A percentile compares a stretch with the other conserved stretches of the same genome.
Evolutionary conservation across 2,113 vertebrate genomes (phyloP).

Genomic region (Mesoclemmys tuberculata): DNA sequence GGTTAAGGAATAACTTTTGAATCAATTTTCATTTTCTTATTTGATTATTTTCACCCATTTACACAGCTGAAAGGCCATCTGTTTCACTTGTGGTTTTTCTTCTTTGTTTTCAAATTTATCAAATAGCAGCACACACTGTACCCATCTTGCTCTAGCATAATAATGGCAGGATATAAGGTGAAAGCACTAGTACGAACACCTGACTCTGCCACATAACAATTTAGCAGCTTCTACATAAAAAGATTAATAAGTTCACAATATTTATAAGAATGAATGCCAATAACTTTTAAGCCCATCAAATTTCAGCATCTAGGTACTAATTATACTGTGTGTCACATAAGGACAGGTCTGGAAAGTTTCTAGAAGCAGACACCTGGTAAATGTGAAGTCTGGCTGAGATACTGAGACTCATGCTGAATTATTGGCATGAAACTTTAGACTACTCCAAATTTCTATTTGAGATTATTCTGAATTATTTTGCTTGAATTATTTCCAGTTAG

Average conservation of each 20-base stretch:
- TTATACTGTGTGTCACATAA: background rate
- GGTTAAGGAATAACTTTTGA: background rate
- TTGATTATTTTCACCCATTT: background rate
- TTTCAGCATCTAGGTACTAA: rapidly evolving
- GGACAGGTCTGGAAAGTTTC: background rate
- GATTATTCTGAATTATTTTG: background rate
- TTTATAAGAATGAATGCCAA: rapidly evolving
- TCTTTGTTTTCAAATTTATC: background rate
- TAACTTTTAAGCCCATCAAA: rapidly evolving
- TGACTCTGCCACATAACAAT: background rate
- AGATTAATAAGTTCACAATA: rapidly evolving
- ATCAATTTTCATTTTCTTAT: background rate
- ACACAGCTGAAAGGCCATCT: background rate
- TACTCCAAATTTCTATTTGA: rapidly evolving
- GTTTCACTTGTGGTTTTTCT: background rate
- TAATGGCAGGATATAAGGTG: background rate
- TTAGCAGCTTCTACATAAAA: background rate
- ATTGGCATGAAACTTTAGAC: background rate
- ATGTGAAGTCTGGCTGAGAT: background rate
- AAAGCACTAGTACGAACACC: background rate
- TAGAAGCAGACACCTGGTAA: background rate
- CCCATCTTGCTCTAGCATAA: background rate
- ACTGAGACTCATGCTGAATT: background rate
- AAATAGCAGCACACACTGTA: background rate
- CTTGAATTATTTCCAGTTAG: background rate